Percentiles rank a stretch among this genome's conserved stretches.
phyloP scores from a whole-genome alignment of 2,797 vertebrate species.

The Parambassis ranga region DNA sequence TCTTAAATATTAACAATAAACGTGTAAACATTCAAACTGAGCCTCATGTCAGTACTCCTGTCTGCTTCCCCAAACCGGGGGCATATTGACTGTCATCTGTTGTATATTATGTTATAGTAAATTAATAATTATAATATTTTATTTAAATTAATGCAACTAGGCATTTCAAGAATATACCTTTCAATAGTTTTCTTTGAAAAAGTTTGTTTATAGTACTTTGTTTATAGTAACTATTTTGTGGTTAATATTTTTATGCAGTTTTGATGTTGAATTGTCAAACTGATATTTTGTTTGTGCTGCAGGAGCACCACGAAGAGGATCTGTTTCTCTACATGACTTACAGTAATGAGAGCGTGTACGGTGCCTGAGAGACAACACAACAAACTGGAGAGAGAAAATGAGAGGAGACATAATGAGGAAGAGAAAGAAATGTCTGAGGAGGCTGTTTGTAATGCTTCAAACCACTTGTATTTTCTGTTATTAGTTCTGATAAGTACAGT shows the following conservation, averaged over 20 bases:
- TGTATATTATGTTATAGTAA: too few relatives aligned
- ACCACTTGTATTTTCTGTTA: conserved; percentile 62
- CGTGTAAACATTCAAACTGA: too few relatives aligned
- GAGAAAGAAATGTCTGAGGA: conserved; percentile 17
- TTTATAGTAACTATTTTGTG: too few relatives aligned
- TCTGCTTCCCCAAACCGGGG: too few relatives aligned
- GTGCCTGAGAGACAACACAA: conserved; percentile 82
- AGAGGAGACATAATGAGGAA: conserved; percentile 19
- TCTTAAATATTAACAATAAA: too few relatives aligned
- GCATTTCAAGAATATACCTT: too few relatives aligned
- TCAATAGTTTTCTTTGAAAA: too few relatives aligned
- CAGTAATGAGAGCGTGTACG: conserved; percentile 97
- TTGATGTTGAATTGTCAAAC: not conserved
- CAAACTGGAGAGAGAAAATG: conserved; percentile 18
- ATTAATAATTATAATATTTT: too few relatives aligned
- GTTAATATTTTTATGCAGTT: not conserved
- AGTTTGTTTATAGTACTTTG: too few relatives aligned
- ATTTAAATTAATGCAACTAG: too few relatives aligned
- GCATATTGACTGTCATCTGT: too few relatives aligned
- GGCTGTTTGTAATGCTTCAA: conserved; percentile 56
- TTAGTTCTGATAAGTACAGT: conserved; percentile 47
- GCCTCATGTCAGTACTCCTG: too few relatives aligned
- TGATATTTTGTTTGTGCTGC: conserved; percentile 22
- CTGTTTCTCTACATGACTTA: conserved; percentile 98
- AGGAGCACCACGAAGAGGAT: conserved; percentile 98